Evolutionary conservation across 53 echinoderm and acorn worm genomes (phyloP).

Genomic region (Stichopus horrens): DNA sequence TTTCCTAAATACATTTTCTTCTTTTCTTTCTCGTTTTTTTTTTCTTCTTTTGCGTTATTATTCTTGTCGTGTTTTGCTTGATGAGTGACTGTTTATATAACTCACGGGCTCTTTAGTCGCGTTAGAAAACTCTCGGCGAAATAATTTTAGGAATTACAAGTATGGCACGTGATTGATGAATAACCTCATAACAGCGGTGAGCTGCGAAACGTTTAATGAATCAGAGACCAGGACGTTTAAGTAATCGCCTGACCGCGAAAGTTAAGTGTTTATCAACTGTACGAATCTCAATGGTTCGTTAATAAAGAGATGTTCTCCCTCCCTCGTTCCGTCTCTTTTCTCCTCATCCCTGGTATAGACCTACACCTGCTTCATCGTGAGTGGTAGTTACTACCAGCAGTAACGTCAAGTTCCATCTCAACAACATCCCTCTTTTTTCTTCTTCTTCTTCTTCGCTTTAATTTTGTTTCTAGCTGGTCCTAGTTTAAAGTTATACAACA

Average conservation of each 20-base stretch:
- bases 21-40: not conserved
- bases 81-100: slow-evolving; percentile 15
- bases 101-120: slow-evolving; percentile 16
- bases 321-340: not conserved
- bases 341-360: not conserved
- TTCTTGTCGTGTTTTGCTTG: too few species aligned
- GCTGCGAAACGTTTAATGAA: slow-evolving; percentile 37
- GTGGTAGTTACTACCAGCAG: too few species aligned
- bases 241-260: slow-evolving; percentile 29
- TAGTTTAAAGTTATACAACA: not conserved
- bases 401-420: not conserved
- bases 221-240: slow-evolving; percentile 1
- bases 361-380: not conserved
- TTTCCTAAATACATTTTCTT: not conserved
- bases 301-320: slow-evolving; percentile 2
- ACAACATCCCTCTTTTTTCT: not conserved
- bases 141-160: slow-evolving; percentile 44
- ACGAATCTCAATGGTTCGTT: slow-evolving; percentile 37
- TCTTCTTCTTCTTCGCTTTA: not conserved
- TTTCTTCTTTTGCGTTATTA: too few species aligned
- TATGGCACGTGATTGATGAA: slow-evolving; percentile 23
- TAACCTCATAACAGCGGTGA: slow-evolving; percentile 22
- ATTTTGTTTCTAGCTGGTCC: not conserved
- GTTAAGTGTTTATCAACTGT: slow-evolving; percentile 34
- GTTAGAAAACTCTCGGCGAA: slow-evolving; percentile 10